Evolutionary conservation across 2,888 invertebrate genomes (phyloP), one percentile per base, ranked within the genome.

Genomic region (Drosophila cognata): DNA sequence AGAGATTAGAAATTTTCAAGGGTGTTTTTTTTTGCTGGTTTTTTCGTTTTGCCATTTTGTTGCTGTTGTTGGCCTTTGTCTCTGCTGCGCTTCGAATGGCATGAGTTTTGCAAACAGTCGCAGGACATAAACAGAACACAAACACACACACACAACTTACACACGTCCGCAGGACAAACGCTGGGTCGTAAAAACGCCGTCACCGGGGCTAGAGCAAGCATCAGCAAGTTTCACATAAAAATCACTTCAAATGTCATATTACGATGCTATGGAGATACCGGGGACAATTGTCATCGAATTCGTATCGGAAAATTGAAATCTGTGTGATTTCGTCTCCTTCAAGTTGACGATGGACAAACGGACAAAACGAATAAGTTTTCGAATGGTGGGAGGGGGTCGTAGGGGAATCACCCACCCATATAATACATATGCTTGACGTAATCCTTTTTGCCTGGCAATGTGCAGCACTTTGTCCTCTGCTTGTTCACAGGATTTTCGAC

Each of bases 391-490:
- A 7, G 18, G 21, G 35, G 18, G n/a, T n/a, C 51, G 35, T 11
- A 25, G 25, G 25, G 53, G 36, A 68, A 64, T 60, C 77, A 74
- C 31, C 80, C 84, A 76, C 66, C 89, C 81, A 88, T 89, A 75
- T 73, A 87, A 85, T 90, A 91, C 91, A 87, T 90, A 91, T 87
- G 86, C 90, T 91, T 89, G 91, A 82, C 86, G 91, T 87, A 89
- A 88, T 87, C 90, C 91, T 87, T 91, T 91, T 82, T 84, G 87
- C 74, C 74, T 66, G 74, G 74, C 88, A 70, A 59, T 85, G 83
- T 88, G 90, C 83, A 85, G 90, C 90, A 85, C 90, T 91, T 85
- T 87, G 86, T 88, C 89, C 88, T 84, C 53, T 76, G 80, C 77
- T 89, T 87, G 86, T 87, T 87, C 90, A 89, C 90, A 87, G 86